Conservation (phyloP, 2,888 invertebrate species). For the Selenia dentaria region DNA sequence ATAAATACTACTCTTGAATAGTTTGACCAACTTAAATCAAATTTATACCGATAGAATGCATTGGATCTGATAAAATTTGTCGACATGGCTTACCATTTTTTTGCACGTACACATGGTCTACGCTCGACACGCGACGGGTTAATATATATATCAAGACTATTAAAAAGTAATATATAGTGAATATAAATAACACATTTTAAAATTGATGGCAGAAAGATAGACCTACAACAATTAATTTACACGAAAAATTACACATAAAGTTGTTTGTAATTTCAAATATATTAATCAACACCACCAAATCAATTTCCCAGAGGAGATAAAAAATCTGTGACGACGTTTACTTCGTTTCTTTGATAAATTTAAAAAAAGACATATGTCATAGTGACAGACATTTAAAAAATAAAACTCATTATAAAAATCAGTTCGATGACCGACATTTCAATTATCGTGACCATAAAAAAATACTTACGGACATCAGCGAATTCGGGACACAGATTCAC, state of each 20-base stretch:
- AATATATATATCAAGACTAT: too few species aligned
- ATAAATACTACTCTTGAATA: too few species aligned
- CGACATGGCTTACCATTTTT: too few species aligned
- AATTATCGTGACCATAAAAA: constrained; percentile 22
- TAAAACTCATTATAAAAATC: constrained; percentile 26
- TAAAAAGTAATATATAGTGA: too few species aligned
- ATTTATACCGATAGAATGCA: too few species aligned
- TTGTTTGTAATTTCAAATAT: constrained; percentile 3
- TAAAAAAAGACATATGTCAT: constrained; percentile 15
- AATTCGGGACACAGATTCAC: constrained; percentile 26
- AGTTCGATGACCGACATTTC: constrained; percentile 25
- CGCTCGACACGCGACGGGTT: too few species aligned
- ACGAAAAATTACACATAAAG: not conserved
- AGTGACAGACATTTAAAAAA: constrained; percentile 19
- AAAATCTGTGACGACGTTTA: constrained; percentile 2
- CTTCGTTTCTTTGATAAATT: constrained; percentile 12
- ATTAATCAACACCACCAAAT: constrained; percentile 6
- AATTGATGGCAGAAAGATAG: too few species aligned
- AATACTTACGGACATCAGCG: constrained; percentile 27
- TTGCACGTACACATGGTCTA: too few species aligned
- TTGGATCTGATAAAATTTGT: too few species aligned
- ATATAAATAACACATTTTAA: too few species aligned
- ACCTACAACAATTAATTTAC: constrained; percentile 5
- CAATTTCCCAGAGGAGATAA: constrained; percentile 7
- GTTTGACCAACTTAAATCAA: too few species aligned